Evolutionary conservation across 2,113 vertebrate genomes (phyloP).

Genomic region (Cryptoleucopteryx plumbea): DNA sequence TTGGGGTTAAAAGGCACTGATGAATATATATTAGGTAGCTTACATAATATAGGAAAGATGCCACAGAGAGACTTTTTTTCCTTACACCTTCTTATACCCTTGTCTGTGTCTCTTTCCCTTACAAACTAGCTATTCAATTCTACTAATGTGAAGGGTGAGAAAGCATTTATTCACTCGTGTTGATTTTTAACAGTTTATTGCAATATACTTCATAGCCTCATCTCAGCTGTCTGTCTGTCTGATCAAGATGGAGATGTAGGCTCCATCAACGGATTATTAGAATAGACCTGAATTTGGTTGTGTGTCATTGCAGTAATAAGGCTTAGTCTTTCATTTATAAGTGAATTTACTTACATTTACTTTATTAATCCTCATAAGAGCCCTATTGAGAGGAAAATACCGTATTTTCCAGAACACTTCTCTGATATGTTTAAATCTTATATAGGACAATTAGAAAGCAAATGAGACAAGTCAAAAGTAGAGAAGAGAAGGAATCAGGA

Average conservation of each 20-base stretch:
- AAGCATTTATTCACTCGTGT: background rate
- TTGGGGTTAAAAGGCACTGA: background rate
- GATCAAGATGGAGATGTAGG: background rate
- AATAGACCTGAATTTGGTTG: background rate
- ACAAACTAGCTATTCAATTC: background rate
- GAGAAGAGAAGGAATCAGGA: background rate
- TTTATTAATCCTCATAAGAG: background rate
- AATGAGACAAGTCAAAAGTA: background rate
- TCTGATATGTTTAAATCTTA: background rate
- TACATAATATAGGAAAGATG: background rate
- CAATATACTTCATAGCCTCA: background rate
- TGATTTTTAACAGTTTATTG: background rate
- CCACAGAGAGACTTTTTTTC: background rate
- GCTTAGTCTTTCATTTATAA: background rate
- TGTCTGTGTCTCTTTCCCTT: background rate
- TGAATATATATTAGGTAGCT: background rate
- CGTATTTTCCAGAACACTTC: background rate
- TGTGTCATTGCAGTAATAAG: background rate
- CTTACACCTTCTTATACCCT: background rate
- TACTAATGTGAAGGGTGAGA: background rate
- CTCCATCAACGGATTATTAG: background rate
- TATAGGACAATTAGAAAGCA: background rate
- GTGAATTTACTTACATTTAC: background rate
- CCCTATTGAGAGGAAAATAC: background rate
- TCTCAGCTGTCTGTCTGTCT: background rate